Conservation (phyloP, 1,140 invertebrate species). For the Anastrepha obliqua region DNA sequence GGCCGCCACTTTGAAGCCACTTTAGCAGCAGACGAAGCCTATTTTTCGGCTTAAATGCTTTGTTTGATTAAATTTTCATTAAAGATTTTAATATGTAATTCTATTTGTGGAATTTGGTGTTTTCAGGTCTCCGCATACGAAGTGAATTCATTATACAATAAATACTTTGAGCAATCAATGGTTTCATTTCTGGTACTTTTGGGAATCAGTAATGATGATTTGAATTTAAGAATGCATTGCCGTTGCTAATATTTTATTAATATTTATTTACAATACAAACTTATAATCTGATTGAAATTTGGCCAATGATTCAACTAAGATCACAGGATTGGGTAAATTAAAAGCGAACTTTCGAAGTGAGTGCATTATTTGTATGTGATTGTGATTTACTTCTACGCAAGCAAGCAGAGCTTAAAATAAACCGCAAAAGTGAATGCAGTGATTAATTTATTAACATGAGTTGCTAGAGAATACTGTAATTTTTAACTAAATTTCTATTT, state of each 20-base stretch:
- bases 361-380: too few species aligned
- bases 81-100: constrained; percentile 1
- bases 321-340: background rate
- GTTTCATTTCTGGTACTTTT: background rate
- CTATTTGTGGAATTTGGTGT: background rate
- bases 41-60: constrained; percentile 42
- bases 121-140: background rate
- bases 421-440: too few species aligned
- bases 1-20: background rate
- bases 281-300: too few species aligned
- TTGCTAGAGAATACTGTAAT: too few species aligned
- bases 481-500: too few species aligned
- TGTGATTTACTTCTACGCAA: too few species aligned
- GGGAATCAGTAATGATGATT: background rate
- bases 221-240: background rate
- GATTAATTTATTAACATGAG: too few species aligned
- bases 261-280: too few species aligned
- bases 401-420: too few species aligned
- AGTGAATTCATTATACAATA: background rate
- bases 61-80: constrained; percentile 37
- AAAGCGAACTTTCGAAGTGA: background rate
- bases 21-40: background rate
- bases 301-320: too few species aligned
- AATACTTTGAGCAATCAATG: background rate
- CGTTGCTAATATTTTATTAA: too few species aligned